These are phyloP conservation scores for Drosophila setosimentum DNA, from an alignment of 2,888 invertebrate genomes.

Conservation along the genomic window DNA sequence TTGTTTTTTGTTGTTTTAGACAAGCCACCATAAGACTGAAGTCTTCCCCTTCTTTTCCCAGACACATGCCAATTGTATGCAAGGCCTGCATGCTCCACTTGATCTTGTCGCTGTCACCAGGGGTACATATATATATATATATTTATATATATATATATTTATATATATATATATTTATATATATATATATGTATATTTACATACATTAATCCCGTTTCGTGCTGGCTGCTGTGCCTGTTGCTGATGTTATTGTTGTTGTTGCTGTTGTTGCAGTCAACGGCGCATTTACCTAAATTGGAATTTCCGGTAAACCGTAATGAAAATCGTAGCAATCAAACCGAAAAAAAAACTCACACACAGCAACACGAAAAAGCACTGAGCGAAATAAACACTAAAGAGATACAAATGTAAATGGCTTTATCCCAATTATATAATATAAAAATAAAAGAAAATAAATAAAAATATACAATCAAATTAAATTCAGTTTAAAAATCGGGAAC, in stretches of 20 bases:
- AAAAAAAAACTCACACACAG: constrained; percentile 57
- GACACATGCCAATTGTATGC: constrained; percentile 65
- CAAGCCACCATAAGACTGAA: constrained; percentile 36
- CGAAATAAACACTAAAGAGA: constrained; percentile 20
- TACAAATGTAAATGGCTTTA: constrained; percentile 8
- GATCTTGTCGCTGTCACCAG: constrained; percentile 79
- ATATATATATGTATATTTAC: background rate
- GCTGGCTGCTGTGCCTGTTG: constrained; percentile 41
- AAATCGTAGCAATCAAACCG: constrained; percentile 76
- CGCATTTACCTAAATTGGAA: constrained; percentile 85
- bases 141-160: constrained; percentile 20
- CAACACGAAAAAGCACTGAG: constrained; percentile 36
- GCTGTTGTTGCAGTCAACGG: constrained; percentile 71
- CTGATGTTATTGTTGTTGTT: constrained; percentile 25
- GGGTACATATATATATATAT: constrained; percentile 37
- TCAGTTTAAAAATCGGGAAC: too few species aligned
- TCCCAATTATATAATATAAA: background rate
- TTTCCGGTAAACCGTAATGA: constrained; percentile 83
- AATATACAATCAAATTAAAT: too few species aligned
- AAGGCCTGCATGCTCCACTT: constrained; percentile 73
- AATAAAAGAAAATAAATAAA: background rate
- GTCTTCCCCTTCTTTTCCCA: constrained; percentile 24
- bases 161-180: constrained; percentile 7
- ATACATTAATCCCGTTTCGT: constrained; percentile 64
- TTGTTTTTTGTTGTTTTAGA: constrained; percentile 11